These are phyloP conservation scores for Cydia pomonella DNA, from an alignment of 1,140 invertebrate genomes.

Conservation along the genomic window DNA sequence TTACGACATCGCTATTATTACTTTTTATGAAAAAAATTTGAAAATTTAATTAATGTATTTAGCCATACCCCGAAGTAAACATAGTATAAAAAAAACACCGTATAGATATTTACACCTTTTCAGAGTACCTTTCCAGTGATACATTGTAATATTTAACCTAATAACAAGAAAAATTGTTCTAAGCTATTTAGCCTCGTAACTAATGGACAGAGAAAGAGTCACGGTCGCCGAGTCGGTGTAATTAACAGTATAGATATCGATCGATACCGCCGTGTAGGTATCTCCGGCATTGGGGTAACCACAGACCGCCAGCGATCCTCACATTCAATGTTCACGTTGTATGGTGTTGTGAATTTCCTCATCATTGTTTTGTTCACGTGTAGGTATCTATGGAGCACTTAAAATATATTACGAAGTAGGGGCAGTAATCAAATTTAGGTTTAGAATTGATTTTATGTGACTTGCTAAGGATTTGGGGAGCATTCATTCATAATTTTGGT, in stretches of 20 bases:
- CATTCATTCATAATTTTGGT: not conserved
- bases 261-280: not conserved
- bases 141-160: not conserved
- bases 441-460: no score
- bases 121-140: not conserved
- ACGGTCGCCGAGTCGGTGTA: not conserved
- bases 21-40: no score
- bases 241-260: slow-evolving; percentile 15
- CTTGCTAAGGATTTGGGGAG: not conserved
- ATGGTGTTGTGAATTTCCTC: not conserved
- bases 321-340: not conserved
- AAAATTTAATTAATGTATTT: no score
- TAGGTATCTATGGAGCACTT: no score
- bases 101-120: not conserved
- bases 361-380: not conserved
- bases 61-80: no score
- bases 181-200: not conserved
- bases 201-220: not conserved
- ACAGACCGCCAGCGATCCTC: not conserved
- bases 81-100: no score
- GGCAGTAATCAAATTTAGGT: no score
- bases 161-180: not conserved
- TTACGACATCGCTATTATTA: no score
- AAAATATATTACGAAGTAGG: no score
- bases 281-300: not conserved